A percentile compares a stretch with the other conserved stretches of the same genome.
Conservation (phyloP, 2,888 invertebrate genomes). For the Callyntrura sp. region DNA sequence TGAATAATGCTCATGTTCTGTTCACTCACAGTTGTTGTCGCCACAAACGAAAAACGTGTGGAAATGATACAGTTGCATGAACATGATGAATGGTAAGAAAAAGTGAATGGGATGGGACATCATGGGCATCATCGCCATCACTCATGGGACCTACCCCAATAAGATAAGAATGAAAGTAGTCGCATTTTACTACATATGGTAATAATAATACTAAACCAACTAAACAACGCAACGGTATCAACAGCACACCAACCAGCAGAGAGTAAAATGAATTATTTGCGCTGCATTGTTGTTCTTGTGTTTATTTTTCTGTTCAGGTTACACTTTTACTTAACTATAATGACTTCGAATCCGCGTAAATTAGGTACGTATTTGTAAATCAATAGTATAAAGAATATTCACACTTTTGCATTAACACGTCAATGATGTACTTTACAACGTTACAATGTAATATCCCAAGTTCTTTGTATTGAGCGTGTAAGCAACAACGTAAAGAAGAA, state of each 20-base stretch:
- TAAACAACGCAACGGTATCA: slow-evolving; percentile 15
- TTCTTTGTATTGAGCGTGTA: no score
- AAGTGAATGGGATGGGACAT: slow-evolving; percentile 59
- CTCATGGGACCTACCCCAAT: slow-evolving; percentile 65
- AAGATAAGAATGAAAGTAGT: slow-evolving; percentile 65
- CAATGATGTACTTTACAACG: no score
- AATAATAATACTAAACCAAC: background rate
- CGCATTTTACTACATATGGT: slow-evolving; percentile 20
- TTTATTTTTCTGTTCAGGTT: no score
- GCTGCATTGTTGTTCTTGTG: no score
- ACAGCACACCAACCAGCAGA: no score
- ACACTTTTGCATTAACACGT: no score
- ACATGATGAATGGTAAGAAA: slow-evolving; percentile 38
- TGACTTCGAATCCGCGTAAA: no score
- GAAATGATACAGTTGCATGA: slow-evolving; percentile 21
- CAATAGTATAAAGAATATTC: background rate
- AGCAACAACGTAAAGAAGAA: background rate
- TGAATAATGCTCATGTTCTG: slow-evolving; percentile 26
- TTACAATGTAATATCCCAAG: no score
- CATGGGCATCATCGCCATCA: slow-evolving; percentile 38
- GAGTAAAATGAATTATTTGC: no score
- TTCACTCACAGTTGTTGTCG: background rate
- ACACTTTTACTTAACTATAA: no score
- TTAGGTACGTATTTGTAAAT: no score
- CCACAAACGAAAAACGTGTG: background rate